A percentile compares a stretch with the other conserved stretches of the same genome.
phyloP scores from a whole-genome alignment of 2,113 vertebrate genomes.

The Hydrolagus affinis region DNA sequence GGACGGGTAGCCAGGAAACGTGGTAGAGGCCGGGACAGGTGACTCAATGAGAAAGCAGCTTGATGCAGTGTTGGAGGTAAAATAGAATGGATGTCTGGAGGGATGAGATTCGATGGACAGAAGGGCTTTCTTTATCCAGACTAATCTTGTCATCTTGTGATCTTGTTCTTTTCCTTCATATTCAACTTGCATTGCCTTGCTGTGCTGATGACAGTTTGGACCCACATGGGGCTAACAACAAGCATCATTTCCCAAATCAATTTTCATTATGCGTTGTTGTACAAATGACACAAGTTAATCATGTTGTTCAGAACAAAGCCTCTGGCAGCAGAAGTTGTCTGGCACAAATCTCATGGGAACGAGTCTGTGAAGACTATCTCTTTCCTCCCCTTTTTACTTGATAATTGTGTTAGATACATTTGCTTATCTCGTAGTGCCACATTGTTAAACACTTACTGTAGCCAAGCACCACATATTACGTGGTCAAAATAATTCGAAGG shows the following conservation, averaged over 20 bases:
- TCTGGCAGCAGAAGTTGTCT: not conserved
- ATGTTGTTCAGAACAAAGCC: not conserved
- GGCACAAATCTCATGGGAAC: not conserved
- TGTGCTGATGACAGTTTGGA: not conserved
- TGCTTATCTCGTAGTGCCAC: conserved; percentile 6
- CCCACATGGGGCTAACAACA: not conserved
- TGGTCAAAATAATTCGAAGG: not conserved
- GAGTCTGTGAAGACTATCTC: not conserved
- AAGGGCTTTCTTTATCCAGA: too few relatives aligned
- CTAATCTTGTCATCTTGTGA: not conserved
- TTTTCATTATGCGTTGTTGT: not conserved
- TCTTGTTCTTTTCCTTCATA: not conserved
- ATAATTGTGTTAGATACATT: not conserved
- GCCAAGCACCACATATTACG: not conserved
- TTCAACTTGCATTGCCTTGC: not conserved
- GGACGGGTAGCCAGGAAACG: too few relatives aligned
- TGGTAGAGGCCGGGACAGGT: too few relatives aligned
- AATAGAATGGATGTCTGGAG: too few relatives aligned
- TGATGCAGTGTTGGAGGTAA: too few relatives aligned
- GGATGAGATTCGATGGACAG: too few relatives aligned
- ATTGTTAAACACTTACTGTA: not conserved
- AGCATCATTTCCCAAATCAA: not conserved
- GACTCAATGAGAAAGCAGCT: too few relatives aligned
- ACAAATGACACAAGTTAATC: not conserved
- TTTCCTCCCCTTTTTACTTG: not conserved